A percentile compares a stretch with the other conserved stretches of the same genome.
phyloP scores from a whole-genome alignment of 2,888 invertebrate genomes.

The Caenorhabditis parvicauda region DNA sequence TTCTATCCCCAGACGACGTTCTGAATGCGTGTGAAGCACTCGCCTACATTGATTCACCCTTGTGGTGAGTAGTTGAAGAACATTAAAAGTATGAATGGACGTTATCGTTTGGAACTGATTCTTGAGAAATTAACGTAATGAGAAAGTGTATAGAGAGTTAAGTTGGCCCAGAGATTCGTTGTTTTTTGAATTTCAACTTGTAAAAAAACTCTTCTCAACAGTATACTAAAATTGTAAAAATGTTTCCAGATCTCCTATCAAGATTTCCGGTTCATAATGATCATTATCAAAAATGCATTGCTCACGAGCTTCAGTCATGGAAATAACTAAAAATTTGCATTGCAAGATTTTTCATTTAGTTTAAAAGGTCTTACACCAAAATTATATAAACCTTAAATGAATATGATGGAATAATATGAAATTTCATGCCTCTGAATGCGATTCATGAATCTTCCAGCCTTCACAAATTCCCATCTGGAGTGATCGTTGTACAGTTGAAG shows the following conservation, averaged over 20 bases:
- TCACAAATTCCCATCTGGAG: constrained; percentile 87
- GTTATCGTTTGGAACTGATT: neutral
- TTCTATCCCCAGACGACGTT: constrained; percentile 94
- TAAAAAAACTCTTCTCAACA: too few species aligned
- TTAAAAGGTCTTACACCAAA: neutral
- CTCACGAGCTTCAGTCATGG: too few species aligned
- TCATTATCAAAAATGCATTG: too few species aligned
- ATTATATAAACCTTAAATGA: neutral
- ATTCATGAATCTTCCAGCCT: constrained; percentile 67
- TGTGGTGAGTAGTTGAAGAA: constrained; percentile 59
- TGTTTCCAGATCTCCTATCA: too few species aligned
- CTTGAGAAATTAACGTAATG: too few species aligned
- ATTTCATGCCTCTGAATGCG: too few species aligned
- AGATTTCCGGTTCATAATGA: too few species aligned
- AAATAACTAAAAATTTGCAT: neutral
- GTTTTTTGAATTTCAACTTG: too few species aligned
- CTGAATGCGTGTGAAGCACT: constrained; percentile 77
- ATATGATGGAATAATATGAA: neutral
- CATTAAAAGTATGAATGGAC: constrained; percentile 1
- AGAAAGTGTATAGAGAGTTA: too few species aligned
- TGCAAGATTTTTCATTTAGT: neutral
- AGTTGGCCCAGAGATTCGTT: too few species aligned
- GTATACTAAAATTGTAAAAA: too few species aligned
- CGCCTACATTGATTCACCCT: constrained; percentile 63
- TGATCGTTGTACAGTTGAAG: constrained; percentile 83